phyloP scores from a whole-genome alignment of 2,888 invertebrate species.

The Phasia obesa region DNA sequence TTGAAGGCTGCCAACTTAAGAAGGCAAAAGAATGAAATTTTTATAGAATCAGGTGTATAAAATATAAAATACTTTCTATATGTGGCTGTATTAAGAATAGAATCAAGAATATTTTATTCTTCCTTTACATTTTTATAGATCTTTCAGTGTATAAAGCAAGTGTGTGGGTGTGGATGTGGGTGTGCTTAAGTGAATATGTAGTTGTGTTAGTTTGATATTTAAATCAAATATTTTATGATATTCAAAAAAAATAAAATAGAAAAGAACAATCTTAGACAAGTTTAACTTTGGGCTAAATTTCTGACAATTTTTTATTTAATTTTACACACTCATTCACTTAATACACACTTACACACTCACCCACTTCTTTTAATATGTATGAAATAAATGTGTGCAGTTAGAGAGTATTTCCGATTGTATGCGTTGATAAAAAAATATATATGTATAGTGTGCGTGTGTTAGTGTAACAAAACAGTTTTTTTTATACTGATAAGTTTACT shows the following conservation, averaged over 20 bases:
- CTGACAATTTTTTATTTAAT: background rate
- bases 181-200: background rate
- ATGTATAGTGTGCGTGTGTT: conserved; percentile 35
- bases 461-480: background rate
- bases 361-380: background rate
- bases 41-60: conserved; percentile 37
- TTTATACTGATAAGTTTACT: conserved; percentile 36
- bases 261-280: conserved; percentile 37
- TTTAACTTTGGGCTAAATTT: conserved; percentile 47
- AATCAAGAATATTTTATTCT: conserved; percentile 25
- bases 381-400: background rate
- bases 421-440: conserved; percentile 30
- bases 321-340: background rate
- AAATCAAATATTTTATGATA: conserved; percentile 58
- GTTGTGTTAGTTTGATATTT: conserved; percentile 44
- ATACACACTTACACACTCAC: background rate
- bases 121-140: background rate
- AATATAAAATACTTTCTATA: conserved; percentile 23
- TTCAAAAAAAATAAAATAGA: conserved; percentile 15
- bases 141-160: background rate
- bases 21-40: background rate
- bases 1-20: conserved; percentile 31
- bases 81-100: conserved; percentile 12
- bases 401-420: conserved; percentile 12
- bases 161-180: background rate